These are phyloP conservation scores for Myathropa florea DNA, from an alignment of 2,888 invertebrate genomes.

Conservation along the genomic window DNA sequence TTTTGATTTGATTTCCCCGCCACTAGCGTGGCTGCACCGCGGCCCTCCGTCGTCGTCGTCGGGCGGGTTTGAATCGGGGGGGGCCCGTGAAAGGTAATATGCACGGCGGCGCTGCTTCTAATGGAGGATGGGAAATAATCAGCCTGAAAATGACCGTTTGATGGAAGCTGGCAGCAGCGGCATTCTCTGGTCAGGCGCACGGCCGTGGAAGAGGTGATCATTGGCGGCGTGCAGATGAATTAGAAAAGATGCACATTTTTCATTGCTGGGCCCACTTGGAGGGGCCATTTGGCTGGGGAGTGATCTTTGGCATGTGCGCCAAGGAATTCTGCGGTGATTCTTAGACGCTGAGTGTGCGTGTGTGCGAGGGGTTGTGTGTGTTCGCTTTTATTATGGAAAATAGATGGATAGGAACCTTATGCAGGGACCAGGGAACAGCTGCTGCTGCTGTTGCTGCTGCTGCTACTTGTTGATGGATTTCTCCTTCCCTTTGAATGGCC, in stretches of 20 bases:
- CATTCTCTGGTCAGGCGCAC: constrained; percentile 57
- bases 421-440: constrained; percentile 20
- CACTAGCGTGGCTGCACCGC: constrained; percentile 4
- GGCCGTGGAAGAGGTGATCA: constrained; percentile 11
- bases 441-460: constrained; percentile 60
- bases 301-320: constrained; percentile 69
- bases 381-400: constrained; percentile 63
- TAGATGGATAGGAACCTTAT: constrained; percentile 40
- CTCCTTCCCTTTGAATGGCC: constrained; percentile 56
- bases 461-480: constrained; percentile 67
- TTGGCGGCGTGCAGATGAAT: constrained; percentile 51
- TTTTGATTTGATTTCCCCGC: constrained; percentile 64
- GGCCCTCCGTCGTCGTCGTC: background rate
- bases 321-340: constrained; percentile 49
- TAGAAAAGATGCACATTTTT: constrained; percentile 68
- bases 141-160: constrained; percentile 69
- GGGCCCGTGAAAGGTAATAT: constrained; percentile 53
- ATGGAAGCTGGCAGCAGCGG: constrained; percentile 53
- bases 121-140: constrained; percentile 66
- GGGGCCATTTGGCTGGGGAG: constrained; percentile 50
- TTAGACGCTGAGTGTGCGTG: background rate
- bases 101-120: constrained; percentile 59
- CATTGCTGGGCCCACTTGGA: constrained; percentile 63
- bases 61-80: background rate
- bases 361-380: constrained; percentile 17